Evolutionary conservation across 2,888 invertebrate species (phyloP), one percentile per base, ranked within the genome.

Genomic region (Mythimna lalbum): DNA sequence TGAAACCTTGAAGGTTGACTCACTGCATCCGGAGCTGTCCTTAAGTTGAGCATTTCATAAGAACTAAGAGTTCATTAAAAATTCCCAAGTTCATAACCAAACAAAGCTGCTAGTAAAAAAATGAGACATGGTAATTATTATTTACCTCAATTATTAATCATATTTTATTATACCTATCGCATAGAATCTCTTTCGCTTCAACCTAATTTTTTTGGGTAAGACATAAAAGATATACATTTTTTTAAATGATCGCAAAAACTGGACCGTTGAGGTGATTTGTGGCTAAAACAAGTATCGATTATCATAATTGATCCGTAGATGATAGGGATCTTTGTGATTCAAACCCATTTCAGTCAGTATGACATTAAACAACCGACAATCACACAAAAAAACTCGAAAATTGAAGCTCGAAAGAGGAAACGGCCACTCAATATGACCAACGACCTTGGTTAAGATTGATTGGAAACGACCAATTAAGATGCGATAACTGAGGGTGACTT

Each of bases 1-100:
- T 56, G 53, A 49, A 65, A 65, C 78, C 78, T 80, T 70, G 78
- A 68, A 56, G 12, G 39, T 63, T 78, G 81, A 81, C 53, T 74
- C 81, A 80, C 27, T 14, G 53, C 27, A 56, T 62, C 67, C 59
- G 66, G 14, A 43, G 21, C 47, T 19, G 23, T 47, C 21, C 27
- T 65, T 33, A 61, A 73, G 62, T 77, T 57, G 64, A 68, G 9
- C 60, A 69, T 21, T 80, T 74, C 59, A 60, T 19, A 61, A 72
- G 68, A 79, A 80, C 21, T 10, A 39, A 73, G 31, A 70, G 1
- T 61, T 63, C 62, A 43, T 70, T 68, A 14, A 57, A 63, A 80
- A 70, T 63, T 63, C 68, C 78, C 78, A 17, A 23, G 19, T 33
- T 19, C 10, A n/a, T 47, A 27, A 61, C 55, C 19, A 1, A 39